Conservation (phyloP, 2,888 invertebrate species). For the Hofmannophila pseudospretella region DNA sequence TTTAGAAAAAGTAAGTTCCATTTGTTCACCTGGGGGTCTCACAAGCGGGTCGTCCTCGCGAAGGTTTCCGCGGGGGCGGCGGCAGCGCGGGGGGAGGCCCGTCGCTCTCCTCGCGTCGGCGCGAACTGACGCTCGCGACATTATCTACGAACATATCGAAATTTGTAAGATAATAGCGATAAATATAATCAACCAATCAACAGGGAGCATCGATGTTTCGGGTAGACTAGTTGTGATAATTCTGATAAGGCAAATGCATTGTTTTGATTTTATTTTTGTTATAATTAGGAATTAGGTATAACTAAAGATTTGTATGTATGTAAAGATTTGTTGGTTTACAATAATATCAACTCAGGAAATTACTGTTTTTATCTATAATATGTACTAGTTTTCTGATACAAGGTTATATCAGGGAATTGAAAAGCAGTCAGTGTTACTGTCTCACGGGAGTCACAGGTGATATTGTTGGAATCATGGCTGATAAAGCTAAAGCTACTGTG, state of each 20-base stretch:
- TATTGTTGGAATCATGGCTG: too few relatives aligned
- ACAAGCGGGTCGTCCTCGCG: conserved; percentile 41
- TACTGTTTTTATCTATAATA: too few relatives aligned
- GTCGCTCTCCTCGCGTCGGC: conserved; percentile 55
- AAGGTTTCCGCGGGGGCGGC: conserved; percentile 62
- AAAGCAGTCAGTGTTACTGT: too few relatives aligned
- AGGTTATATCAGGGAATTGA: too few relatives aligned
- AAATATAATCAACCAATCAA: conserved; percentile 4
- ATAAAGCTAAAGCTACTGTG: too few relatives aligned
- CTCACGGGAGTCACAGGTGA: too few relatives aligned
- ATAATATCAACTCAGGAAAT: too few relatives aligned
- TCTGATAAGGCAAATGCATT: not conserved
- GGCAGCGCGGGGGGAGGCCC: conserved; percentile 64
- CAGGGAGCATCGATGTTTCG: conserved; percentile 9
- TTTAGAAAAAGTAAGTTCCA: too few relatives aligned
- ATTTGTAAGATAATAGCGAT: conserved; percentile 15
- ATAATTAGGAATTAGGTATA: not conserved
- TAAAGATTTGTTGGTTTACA: too few relatives aligned
- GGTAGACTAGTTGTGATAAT: not conserved
- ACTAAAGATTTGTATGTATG: too few relatives aligned
- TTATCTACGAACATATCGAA: conserved; percentile 45
- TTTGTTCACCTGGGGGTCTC: conserved; percentile 51
- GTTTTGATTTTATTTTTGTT: not conserved
- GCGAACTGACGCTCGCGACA: conserved; percentile 44
- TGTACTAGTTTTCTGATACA: too few relatives aligned